These are phyloP conservation scores for Drosophila putrida DNA, from an alignment of 2,888 invertebrate genomes.

Conservation along the genomic window DNA sequence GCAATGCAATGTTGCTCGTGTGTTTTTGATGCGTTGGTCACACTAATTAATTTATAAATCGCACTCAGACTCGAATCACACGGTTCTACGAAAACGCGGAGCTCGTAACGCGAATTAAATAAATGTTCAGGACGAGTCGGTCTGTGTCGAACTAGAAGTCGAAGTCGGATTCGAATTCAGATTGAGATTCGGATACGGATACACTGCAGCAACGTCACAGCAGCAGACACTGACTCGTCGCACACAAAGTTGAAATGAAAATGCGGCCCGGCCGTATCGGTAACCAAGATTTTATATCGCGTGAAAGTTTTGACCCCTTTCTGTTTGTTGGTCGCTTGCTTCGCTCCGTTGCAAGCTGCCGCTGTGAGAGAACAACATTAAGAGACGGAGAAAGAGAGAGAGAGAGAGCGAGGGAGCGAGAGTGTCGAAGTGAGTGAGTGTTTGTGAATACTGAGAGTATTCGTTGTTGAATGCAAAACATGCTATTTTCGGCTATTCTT, in stretches of 20 bases:
- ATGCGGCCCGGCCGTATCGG: conserved; percentile 84
- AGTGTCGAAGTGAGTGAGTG: conserved; percentile 19
- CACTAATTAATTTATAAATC: conserved; percentile 25
- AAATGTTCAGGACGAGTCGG: conserved; percentile 55
- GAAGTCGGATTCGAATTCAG: conserved; percentile 12
- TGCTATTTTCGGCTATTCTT: conserved; percentile 70
- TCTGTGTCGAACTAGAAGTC: conserved; percentile 16
- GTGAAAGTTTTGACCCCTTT: conserved; percentile 86
- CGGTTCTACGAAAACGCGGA: conserved; percentile 28
- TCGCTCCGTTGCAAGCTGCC: conserved; percentile 52
- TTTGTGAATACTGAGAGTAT: conserved; percentile 40
- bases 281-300: conserved; percentile 86
- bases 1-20: conserved; percentile 37
- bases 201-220: conserved; percentile 59
- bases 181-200: conserved; percentile 29
- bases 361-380: conserved; percentile 35
- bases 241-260: conserved; percentile 85
- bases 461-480: conserved; percentile 65
- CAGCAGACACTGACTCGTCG: conserved; percentile 81
- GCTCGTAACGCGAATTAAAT: conserved; percentile 33
- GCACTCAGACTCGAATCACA: conserved; percentile 22
- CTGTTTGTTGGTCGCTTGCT: conserved; percentile 62
- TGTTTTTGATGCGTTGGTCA: conserved; percentile 33
- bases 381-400: conserved; percentile 20
- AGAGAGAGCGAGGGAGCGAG: conserved; percentile 27